Percentiles rank a stretch among this genome's conserved stretches.
phyloP scores from a whole-genome alignment of 2,888 invertebrate genomes.

The Pemphredon lugubris region DNA sequence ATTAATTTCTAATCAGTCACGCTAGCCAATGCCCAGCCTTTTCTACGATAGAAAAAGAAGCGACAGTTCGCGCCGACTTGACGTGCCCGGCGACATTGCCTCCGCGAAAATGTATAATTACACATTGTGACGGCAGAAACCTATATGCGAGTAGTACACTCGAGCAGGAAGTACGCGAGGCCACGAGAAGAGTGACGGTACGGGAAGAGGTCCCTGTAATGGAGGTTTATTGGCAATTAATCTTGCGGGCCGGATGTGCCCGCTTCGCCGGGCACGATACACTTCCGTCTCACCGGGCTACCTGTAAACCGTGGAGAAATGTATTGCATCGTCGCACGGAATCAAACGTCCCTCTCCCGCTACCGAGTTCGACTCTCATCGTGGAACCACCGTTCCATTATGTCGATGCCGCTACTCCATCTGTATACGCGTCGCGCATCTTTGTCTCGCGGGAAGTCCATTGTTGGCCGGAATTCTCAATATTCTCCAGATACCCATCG shows the following conservation, averaged over 20 bases:
- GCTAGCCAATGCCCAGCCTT: no score
- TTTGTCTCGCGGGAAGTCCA: constrained; percentile 31
- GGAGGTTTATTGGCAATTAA: constrained; percentile 73
- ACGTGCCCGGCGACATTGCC: no score
- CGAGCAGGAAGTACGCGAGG: constrained; percentile 29
- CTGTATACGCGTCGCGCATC: constrained; percentile 7
- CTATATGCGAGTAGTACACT: background rate
- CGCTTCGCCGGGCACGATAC: constrained; percentile 70
- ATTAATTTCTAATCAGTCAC: no score
- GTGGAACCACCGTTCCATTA: constrained; percentile 17
- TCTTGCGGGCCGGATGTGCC: constrained; percentile 69
- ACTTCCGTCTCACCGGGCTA: constrained; percentile 67
- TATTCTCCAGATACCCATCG: constrained; percentile 25
- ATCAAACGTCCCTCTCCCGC: constrained; percentile 56
- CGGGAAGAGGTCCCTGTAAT: constrained; percentile 65
- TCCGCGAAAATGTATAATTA: no score
- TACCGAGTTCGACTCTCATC: constrained; percentile 4
- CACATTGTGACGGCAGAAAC: no score
- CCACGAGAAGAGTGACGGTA: constrained; percentile 63
- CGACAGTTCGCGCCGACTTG: no score
- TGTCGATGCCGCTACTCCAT: constrained; percentile 31
- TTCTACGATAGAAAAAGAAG: no score
- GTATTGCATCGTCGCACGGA: constrained; percentile 65
- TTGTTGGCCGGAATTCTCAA: constrained; percentile 31
- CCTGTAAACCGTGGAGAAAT: constrained; percentile 68